A percentile compares a stretch with the other conserved stretches of the same genome.
Evolutionary conservation across 1,140 invertebrate genomes (phyloP).

Genomic region (Heliconius melpomene): DNA sequence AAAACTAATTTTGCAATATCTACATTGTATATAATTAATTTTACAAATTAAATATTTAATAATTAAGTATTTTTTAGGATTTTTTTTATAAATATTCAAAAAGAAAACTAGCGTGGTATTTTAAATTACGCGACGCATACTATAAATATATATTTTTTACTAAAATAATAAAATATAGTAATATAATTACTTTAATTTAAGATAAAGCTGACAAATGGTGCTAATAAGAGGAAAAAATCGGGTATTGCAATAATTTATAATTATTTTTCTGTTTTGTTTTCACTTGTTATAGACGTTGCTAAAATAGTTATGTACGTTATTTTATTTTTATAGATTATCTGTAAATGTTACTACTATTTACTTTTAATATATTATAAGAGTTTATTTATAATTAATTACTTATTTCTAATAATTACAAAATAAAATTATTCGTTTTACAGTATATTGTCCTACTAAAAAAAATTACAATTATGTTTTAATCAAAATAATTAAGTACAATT

Average conservation of each 20-base stretch:
- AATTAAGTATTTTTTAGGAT: too few relatives aligned
- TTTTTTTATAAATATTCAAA: too few relatives aligned
- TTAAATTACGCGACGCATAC: background rate
- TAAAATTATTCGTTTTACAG: background rate
- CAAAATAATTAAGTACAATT: too few relatives aligned
- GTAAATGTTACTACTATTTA: background rate
- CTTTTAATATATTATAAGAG: background rate
- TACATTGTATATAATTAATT: too few relatives aligned
- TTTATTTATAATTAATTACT: background rate
- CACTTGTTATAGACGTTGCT: constrained; percentile 10
- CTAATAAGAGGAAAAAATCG: constrained; percentile 52
- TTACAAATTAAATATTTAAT: background rate
- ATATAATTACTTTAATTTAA: constrained; percentile 11
- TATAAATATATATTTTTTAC: background rate
- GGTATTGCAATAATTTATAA: constrained; percentile 43
- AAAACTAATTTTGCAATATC: too few relatives aligned
- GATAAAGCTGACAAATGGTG: constrained; percentile 59
- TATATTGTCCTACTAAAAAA: background rate
- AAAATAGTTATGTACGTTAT: background rate
- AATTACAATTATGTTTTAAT: background rate
- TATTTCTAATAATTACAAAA: background rate
- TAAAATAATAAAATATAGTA: background rate
- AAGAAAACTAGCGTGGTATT: background rate
- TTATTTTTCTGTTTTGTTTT: background rate
- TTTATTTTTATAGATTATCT: background rate